Base-by-base conservation (phyloP, 2,113 vertebrate species). In the Gadus macrocephalus region DNA sequence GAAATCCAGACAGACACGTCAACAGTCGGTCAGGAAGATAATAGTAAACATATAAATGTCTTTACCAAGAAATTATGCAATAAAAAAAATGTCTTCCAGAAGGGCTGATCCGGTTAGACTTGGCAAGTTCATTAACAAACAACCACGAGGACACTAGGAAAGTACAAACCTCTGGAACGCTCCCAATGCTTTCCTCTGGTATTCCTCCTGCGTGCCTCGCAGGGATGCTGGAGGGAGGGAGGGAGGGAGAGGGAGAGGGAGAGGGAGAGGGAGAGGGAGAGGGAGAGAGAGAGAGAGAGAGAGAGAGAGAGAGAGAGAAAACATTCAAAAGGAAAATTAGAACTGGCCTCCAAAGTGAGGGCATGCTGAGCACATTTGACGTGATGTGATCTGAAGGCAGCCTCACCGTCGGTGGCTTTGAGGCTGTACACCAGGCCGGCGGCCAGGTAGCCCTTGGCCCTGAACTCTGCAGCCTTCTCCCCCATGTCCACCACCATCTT, bases 131-230 rank as follows among this genome's bases (percentile, higher is more conserved):
- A 2, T 35, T 11, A 49, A 49, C 42, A 49, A 49, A 14, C 11
- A 14, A 49, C 42, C 11, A 49, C 11, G 42, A 49, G 42, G 42
- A 49, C 25, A 25, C 64, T 69, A 69, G 62, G 6, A 66, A 53
- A 55, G 63, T 27, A 90, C 92, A 87, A 87, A 98, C 97, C 96
- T 98, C 88, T 98, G 97, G 91, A 99, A 98, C 53, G 96, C 94
- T 87, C 95, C 93, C 83, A 99, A 93, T 78, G 97, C 96, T 87
- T 96, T 98, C 88, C 94, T 95, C 91, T 99, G 97, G 78, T 98
- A 94, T 85, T 97, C 93, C 86, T 99, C 97, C 89, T 98, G 96
- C 81, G 92, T 89, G 84, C 95, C 95, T 77, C 96, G 91, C 88
- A 99, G 84, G 31, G 97, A 97, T 25, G 96, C 97, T 99, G 70